phyloP scores from a whole-genome alignment of 2,113 vertebrate species.

The Ageneiosus marmoratus region DNA sequence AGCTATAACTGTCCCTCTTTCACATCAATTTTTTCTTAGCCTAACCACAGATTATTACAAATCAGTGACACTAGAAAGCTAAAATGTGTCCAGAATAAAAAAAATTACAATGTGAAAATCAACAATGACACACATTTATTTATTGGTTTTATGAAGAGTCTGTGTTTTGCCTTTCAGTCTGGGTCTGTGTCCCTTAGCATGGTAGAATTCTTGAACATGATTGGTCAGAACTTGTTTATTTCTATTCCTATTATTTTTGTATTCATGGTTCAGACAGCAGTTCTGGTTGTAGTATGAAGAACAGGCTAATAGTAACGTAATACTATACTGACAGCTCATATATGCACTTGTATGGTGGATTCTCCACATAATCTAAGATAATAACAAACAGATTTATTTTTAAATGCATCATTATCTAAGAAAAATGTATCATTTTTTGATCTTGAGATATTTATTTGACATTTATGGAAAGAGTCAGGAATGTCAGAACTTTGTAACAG shows the following conservation, averaged over 20 bases:
- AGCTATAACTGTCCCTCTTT: not conserved
- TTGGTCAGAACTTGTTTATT: not conserved
- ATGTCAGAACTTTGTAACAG: not conserved
- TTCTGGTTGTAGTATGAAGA: not conserved
- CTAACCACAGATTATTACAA: not conserved
- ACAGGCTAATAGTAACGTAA: not conserved
- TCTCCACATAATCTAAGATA: not conserved
- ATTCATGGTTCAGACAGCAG: too few relatives aligned
- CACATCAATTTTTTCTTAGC: not conserved
- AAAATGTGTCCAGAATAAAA: too few relatives aligned
- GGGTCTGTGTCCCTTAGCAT: too few relatives aligned
- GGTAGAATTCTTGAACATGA: not conserved
- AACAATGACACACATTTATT: not conserved
- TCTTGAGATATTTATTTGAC: not conserved
- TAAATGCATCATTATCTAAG: not conserved
- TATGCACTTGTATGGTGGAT: not conserved
- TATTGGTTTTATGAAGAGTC: too few relatives aligned
- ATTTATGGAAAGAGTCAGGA: not conserved
- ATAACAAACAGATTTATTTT: not conserved
- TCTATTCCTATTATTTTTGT: not conserved
- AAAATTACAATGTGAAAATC: not conserved
- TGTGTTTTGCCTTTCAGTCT: too few relatives aligned
- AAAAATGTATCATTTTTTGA: not conserved
- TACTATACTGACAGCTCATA: not conserved
- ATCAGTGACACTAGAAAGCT: not conserved